phyloP scores from a whole-genome alignment of 2,888 invertebrate species.

The Drosophila dives region DNA sequence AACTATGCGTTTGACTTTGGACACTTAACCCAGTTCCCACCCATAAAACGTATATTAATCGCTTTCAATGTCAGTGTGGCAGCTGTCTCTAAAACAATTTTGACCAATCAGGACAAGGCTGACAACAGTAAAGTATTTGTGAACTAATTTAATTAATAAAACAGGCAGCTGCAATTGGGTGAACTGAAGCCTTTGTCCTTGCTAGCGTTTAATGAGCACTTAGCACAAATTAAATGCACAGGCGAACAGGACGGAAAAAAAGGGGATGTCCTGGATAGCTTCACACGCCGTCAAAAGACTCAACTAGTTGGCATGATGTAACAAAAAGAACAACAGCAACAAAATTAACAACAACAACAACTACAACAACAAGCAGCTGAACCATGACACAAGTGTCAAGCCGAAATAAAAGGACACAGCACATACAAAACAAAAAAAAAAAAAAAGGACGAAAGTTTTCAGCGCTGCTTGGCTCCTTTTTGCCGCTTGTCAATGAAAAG shows the following conservation, averaged over 20 bases:
- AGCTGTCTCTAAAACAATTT: slow-evolving; percentile 19
- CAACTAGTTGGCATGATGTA: slow-evolving; percentile 57
- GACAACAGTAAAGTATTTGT: slow-evolving; percentile 40
- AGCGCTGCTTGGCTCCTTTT: slow-evolving; percentile 27
- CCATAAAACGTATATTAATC: slow-evolving; percentile 37
- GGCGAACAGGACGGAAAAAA: slow-evolving; percentile 28
- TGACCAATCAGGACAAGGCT: slow-evolving; percentile 27
- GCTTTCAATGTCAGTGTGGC: slow-evolving; percentile 11
- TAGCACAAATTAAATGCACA: slow-evolving; percentile 72
- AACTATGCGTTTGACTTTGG: not conserved
- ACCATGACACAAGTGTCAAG: slow-evolving; percentile 57
- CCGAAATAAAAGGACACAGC: slow-evolving; percentile 41
- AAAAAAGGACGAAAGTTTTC: slow-evolving; percentile 48
- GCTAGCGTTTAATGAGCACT: slow-evolving; percentile 72
- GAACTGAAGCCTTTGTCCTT: slow-evolving; percentile 10
- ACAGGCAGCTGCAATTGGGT: slow-evolving; percentile 26
- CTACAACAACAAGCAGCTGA: slow-evolving; percentile 17
- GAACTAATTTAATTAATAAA: slow-evolving; percentile 67
- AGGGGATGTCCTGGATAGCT: slow-evolving; percentile 31
- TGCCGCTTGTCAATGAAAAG: slow-evolving; percentile 65
- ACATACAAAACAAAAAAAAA: slow-evolving; percentile 2
- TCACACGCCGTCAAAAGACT: slow-evolving; percentile 68
- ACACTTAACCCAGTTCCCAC: slow-evolving; percentile 21
- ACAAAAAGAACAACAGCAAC: slow-evolving; percentile 28
- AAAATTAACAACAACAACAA: slow-evolving; percentile 18